Base-by-base conservation (phyloP, 2,888 invertebrate species). In the Hypercompe scribonia region DNA sequence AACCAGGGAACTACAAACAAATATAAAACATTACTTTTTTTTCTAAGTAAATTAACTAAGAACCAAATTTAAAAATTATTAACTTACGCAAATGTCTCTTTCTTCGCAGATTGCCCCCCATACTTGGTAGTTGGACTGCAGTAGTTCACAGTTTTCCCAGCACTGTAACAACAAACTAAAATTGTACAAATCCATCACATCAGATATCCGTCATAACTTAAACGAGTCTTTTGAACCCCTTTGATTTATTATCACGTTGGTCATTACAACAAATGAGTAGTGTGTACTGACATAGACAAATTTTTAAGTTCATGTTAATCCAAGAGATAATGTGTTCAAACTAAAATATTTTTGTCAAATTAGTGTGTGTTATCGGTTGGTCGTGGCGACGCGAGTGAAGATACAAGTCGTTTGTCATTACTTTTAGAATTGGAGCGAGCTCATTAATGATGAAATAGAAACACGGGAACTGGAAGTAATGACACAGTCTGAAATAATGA, bases 81-180 rank as follows among this genome's bases (percentile, higher is more conserved):
- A 74, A 97, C 97, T 97, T 96, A 97, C 97, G 90, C 97, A 97
- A 90, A 97, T 97, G 88, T 97, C 97, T 88, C 96, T 96, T 85
- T 97, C 97, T 84, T 97, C 96, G 90, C 97, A 97, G 90, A 97
- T 97, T 78, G 97, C 96, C 68, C 97, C 97, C 97, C 97, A 97
- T 64, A 97, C 96, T 93, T 97, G 96, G 91, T 97, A 97, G 93
- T 97, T 97, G 66, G 97, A 97, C 91, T 97, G 97, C 79, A 97
- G 96, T 83, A 97, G 95, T 90, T 97, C 97, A 94, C 97, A 97
- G 90, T 97, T 97, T 93, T 97, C 97, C 97, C 97, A 97, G 90
- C 97, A 97, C 97, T 97, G 96, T 93, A 97, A 96, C 96, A 96
- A 96, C 90, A 90, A 89, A 88, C 77, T 76, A 33, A 80, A 74